Base-by-base conservation (phyloP, 2,888 invertebrate species). In the Hirtodrosophila alboralis region DNA sequence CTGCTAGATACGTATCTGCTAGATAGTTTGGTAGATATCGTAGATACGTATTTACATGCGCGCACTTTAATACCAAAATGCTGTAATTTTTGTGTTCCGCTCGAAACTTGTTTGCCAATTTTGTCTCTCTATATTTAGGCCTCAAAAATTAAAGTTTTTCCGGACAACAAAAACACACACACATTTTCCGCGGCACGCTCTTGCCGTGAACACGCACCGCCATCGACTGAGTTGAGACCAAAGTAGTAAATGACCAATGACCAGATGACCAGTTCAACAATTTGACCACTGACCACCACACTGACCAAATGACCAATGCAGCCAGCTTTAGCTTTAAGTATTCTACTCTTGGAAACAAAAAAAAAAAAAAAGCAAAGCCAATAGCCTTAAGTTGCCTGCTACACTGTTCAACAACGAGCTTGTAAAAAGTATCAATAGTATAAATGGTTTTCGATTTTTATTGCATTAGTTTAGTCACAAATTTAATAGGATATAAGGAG, bases 41-140 rank as follows among this genome's bases (percentile, higher is more conserved):
- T n/a, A n/a, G n/a, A 18, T 18, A 18, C 54, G 54, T 23, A 23
- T 6, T 3, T 23, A 23, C 6, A 23, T 7, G 18, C 8, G 6
- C 63, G 7, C 36, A n/a, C n/a, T n/a, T n/a, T n/a, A n/a, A n/a
- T n/a, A n/a, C n/a, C n/a, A 36, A 60, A 69, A 56, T 70, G 70
- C 75, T 75, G 70, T 62, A 69, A 70, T 70, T 75, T 54, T 40
- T 40, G 6, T 18, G 9, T 40, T 51, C 16, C 34, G 43, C 43
- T 53, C 38, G 26, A 67, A 75, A 75, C 75, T 59, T 62, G 75
- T 75, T 75, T 75, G 77, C 73, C 77, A 84, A 72, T 80, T n/a
- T 76, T 76, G 40, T 49, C 60, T 18, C 18, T 18, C 18, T 59
- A 65, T 59, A 67, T 66, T 66, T 66, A 58, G 64, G 49, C 43